Base-by-base conservation (phyloP, 2,888 invertebrate species). In the Plemyria rubiginata region DNA sequence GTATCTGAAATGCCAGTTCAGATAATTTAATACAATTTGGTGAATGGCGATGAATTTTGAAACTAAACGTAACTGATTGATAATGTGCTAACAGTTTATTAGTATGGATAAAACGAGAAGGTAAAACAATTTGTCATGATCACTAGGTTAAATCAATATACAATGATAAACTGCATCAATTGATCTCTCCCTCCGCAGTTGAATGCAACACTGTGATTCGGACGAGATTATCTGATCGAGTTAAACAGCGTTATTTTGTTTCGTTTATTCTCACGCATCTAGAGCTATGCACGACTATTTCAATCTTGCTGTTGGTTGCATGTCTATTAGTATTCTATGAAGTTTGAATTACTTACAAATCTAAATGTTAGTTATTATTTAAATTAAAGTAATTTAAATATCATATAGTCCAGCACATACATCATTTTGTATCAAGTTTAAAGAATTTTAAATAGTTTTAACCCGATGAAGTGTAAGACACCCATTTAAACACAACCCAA, bases 371-470 rank as follows among this genome's bases (percentile, higher is more conserved):
- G 90, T 75, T 78, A 85, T 81, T 78, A 83, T 76, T 45, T 45
- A 45, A 76, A 87, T 75, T 87, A 80, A 78, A 79, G 82, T 85
- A 84, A 80, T 84, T 74, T 86, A 82, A 60, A 50, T 64, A 83
- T 90, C 90, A 90, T 90, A 82, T 91, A 92, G 88, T 83, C 88
- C 86, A 87, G 91, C 92, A 92, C 92, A 89, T 88, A 87, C 90
- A 91, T 89, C 90, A 90, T 89, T 78, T 69, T 84, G 22, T 78
- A 80, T 79, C 79, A 84, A 86, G 87, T 87, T 87, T 89, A 88
- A 90, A 83, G 76, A 80, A 78, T 78, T 55, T 55, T 56, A 70
- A 81, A 67, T 76, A 77, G 72, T 80, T 81, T 75, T 76, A 71
- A 81, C 88, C 86, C 79, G 88, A 85, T 84, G 79, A 83, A 90